Evolutionary conservation across 53 echinoderm and acorn worm genomes (phyloP).

Genomic region (Astropecten irregularis): DNA sequence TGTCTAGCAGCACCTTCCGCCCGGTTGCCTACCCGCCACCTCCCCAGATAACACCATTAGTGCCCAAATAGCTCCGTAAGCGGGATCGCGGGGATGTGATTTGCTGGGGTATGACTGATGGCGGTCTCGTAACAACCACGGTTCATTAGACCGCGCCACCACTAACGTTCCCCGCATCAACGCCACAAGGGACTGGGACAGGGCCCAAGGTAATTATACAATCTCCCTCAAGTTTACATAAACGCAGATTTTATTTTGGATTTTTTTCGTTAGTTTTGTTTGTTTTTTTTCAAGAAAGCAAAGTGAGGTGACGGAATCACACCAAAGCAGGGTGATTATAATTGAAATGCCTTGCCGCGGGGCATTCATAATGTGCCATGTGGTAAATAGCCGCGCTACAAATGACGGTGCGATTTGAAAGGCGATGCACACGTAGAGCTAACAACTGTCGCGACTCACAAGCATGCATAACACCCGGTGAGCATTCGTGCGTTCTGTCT

Average conservation of each 20-base stretch:
- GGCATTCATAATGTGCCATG: neutral
- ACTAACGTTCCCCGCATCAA: conserved; percentile 11
- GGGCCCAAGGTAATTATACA: conserved; percentile 34
- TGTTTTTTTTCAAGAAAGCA: no score
- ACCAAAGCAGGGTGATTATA: conserved; percentile 40
- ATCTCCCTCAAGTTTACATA: neutral
- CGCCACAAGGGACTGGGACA: conserved; percentile 17
- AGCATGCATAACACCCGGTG: neutral
- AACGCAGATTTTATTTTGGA: neutral
- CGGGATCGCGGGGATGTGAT: conserved; percentile 14
- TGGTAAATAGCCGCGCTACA: conserved; percentile 1
- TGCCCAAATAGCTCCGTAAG: conserved; percentile 25
- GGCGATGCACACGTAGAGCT: neutral
- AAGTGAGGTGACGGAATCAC: conserved; percentile 8
- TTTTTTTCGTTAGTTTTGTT: no score
- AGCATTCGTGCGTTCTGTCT: conserved; percentile 43
- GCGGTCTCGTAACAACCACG: conserved; percentile 51
- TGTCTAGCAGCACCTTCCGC: conserved; percentile 26
- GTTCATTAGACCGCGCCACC: conserved; percentile 35
- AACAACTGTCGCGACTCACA: conserved; percentile 42
- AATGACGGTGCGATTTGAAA: conserved; percentile 44
- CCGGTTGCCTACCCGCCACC: neutral
- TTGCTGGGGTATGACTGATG: conserved; percentile 11
- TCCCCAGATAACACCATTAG: conserved; percentile 44
- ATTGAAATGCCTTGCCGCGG: conserved; percentile 42